Conservation (phyloP, 2,113 vertebrate species). For the Propithecus coquereli region DNA sequence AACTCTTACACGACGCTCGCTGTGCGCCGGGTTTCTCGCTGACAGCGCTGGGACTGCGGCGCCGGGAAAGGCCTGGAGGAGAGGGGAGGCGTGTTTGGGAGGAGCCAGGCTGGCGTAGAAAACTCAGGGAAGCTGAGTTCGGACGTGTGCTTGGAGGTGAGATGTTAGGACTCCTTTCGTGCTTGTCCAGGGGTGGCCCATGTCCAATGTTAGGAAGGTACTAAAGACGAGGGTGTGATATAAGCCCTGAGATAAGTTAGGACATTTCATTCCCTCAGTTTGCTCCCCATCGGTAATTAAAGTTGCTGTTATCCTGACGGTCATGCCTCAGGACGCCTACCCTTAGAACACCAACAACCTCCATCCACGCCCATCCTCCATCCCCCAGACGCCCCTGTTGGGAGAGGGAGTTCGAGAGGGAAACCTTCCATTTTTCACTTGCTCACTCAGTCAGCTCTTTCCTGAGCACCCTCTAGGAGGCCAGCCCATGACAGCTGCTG, state of each 20-base stretch:
- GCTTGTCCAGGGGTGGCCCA: not conserved
- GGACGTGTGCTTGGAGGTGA: too few relatives aligned
- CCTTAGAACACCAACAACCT: not conserved
- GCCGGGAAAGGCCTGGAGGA: not conserved
- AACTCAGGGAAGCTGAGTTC: not conserved
- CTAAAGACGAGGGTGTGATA: not conserved
- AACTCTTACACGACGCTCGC: not conserved
- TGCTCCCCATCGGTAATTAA: not conserved
- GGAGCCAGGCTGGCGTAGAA: not conserved
- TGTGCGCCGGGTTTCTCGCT: not conserved
- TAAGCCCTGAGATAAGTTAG: too few relatives aligned
- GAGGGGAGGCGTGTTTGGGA: not conserved
- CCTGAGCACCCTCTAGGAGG: not conserved
- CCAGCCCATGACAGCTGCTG: too few relatives aligned
- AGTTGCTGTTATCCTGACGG: not conserved
- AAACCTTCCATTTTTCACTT: not conserved
- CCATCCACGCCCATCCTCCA: not conserved
- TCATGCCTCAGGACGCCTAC: not conserved
- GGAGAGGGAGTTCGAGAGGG: not conserved
- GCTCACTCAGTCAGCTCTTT: not conserved
- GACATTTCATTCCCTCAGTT: not conserved
- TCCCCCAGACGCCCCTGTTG: accelerated
- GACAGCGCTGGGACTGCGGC: accelerated
- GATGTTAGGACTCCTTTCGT: not conserved
- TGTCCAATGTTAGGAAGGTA: not conserved